These are phyloP conservation scores for Plebejus argus DNA, from an alignment of 2,888 invertebrate genomes.

Conservation along the genomic window DNA sequence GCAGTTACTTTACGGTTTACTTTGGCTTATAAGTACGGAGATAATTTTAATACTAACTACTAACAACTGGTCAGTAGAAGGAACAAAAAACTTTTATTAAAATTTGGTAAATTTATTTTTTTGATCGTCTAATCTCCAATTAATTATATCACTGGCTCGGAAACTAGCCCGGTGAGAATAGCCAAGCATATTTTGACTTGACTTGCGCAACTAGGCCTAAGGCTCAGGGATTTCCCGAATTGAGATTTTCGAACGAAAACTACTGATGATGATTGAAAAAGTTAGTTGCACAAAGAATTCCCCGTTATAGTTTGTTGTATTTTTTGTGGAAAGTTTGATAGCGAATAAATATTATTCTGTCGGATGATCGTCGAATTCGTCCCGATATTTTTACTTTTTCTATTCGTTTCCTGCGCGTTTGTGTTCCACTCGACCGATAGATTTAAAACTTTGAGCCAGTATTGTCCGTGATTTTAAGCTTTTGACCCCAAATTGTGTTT, in stretches of 20 bases:
- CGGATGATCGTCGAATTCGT: constrained; percentile 20
- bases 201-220: too few relatives aligned
- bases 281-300: not conserved
- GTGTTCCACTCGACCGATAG: constrained; percentile 19
- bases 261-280: not conserved
- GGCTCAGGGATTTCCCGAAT: too few relatives aligned
- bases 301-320: not conserved
- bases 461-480: not conserved
- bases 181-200: too few relatives aligned
- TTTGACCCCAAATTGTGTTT: not conserved
- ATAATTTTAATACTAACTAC: too few relatives aligned
- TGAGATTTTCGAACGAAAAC: not conserved
- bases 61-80: too few relatives aligned
- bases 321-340: constrained; percentile 17
- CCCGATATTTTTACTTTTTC: constrained; percentile 9
- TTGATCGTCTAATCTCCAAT: too few relatives aligned
- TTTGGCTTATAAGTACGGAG: too few relatives aligned
- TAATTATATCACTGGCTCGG: too few relatives aligned
- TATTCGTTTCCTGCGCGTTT: constrained; percentile 14
- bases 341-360: constrained; percentile 22
- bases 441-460: constrained; percentile 7
- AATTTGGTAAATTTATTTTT: too few relatives aligned
- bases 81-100: too few relatives aligned
- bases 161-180: too few relatives aligned
- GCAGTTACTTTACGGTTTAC: too few relatives aligned